Evolutionary conservation across 2,113 vertebrate species (phyloP).

Genomic region (Sminthopsis crassicaudata): DNA sequence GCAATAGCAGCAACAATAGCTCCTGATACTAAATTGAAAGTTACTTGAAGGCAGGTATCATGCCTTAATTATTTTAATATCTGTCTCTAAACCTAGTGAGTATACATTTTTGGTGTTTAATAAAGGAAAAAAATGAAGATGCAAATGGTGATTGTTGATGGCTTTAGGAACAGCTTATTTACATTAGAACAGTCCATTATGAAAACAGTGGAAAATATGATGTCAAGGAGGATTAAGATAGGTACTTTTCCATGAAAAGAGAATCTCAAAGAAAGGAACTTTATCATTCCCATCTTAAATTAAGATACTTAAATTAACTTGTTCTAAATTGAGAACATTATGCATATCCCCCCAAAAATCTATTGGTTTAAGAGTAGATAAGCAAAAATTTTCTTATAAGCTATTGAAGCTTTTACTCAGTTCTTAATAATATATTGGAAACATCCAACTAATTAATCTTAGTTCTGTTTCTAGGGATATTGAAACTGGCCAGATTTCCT

Average conservation of each 20-base stretch:
- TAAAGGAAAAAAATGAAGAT: conserved; percentile 12
- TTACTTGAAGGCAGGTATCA: neutral
- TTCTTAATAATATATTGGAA: conserved; percentile 64
- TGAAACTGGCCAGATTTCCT: neutral
- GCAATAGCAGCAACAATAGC: neutral
- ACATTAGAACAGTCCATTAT: conserved; percentile 16
- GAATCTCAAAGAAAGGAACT: conserved; percentile 55
- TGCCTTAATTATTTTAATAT: neutral
- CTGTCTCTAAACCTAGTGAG: neutral
- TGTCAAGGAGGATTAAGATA: neutral
- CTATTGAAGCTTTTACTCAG: conserved; percentile 61
- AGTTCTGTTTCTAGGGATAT: conserved; percentile 16
- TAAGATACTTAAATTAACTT: conserved; percentile 54
- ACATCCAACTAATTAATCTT: conserved; percentile 57
- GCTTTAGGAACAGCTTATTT: conserved; percentile 27
- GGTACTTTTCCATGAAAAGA: conserved; percentile 11
- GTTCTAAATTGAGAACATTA: conserved; percentile 19
- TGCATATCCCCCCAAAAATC: neutral
- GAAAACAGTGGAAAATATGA: neutral
- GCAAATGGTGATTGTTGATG: neutral
- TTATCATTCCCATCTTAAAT: conserved; percentile 45
- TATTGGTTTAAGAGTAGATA: conserved; percentile 51
- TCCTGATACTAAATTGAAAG: neutral
- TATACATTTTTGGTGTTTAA: neutral
- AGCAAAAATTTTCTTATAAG: conserved; percentile 57